phyloP scores from a whole-genome alignment of 2,888 invertebrate genomes.

The Leucophora obtusa region DNA sequence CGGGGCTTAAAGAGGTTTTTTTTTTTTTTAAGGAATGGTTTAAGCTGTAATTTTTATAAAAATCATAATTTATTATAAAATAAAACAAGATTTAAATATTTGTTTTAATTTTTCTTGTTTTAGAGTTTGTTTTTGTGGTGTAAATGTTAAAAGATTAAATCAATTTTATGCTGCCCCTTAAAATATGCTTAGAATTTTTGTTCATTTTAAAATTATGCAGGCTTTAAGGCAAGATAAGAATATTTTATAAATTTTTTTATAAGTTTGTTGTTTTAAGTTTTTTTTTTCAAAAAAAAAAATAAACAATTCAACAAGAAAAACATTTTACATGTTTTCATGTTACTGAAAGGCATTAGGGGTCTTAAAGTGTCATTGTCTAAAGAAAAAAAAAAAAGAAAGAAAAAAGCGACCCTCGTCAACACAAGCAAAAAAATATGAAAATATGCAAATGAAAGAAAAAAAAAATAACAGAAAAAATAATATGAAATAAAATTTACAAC shows the following conservation, averaged over 20 bases:
- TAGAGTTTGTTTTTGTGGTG: conserved; percentile 26
- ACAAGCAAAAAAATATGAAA: conserved; percentile 16
- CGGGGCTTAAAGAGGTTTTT: no score
- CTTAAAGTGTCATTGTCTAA: conserved; percentile 40
- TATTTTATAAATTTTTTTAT: background rate
- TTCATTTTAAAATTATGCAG: conserved; percentile 42
- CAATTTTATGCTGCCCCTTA: conserved; percentile 33
- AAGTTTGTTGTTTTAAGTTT: conserved; percentile 3
- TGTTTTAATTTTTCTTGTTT: no score
- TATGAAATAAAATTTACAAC: background rate
- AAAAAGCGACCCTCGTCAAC: conserved; percentile 24
- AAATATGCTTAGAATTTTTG: conserved; percentile 34
- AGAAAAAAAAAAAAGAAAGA: background rate
- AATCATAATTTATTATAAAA: no score
- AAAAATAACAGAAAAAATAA: background rate
- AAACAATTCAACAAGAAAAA: conserved; percentile 25
- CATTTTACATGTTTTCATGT: conserved; percentile 39
- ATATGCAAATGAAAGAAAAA: conserved; percentile 31
- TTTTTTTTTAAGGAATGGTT: no score
- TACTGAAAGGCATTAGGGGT: conserved; percentile 29
- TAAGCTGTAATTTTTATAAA: no score
- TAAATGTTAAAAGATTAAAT: conserved; percentile 45
- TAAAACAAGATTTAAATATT: no score
- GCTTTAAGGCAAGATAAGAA: conserved; percentile 1
- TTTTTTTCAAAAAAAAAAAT: background rate